Evolutionary conservation across 1,140 invertebrate genomes (phyloP), one percentile per base, ranked within the genome.

Genomic region (Kradibia gibbosae): DNA sequence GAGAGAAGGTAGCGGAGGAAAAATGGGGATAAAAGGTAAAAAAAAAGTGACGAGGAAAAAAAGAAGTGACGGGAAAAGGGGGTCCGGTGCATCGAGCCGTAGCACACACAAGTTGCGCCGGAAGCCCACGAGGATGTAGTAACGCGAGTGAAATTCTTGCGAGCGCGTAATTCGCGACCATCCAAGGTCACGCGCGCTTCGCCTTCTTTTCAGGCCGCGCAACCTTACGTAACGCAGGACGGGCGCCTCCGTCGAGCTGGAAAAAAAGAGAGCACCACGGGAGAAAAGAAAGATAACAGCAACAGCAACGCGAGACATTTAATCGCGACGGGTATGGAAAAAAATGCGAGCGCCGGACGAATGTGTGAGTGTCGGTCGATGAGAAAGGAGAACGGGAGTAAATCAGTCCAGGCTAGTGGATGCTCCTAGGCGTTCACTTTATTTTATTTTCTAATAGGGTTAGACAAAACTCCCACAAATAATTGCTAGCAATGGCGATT

Each of bases 101-200:
- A 62, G 65, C 81, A 45, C 65, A 65, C 55, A 71, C 67, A 55
- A 73, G 22, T 55, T 2, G 73, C 55, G 65, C 50, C 74, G 65
- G 80, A 78, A 71, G 67, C 34, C 48, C 28, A 15, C 20, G 48
- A 36, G 72, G 72, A 70, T 55, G 60, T 76, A 70, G 62, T 70
- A 75, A 70, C 60, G n/a, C 42, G 36, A 50, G 80, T 81, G 80
- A 77, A 81, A 81, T 77, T 81, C 80, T 36, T 72, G 71, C 39
- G 53, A 62, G 57, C 75, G 60, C 67, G 70, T 80, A 80, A 80
- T 80, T 74, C 70, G 70, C 71, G 57, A 81, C n/a, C 73, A 20
- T 22, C 72, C 80, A 81, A 81, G 80, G 80, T 76, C 80, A 70
- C 42, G 42, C 25, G 15, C 7, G 11, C 39, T 45, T 42, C 17